Conservation (phyloP, 2,888 invertebrate genomes). For the Pachydiplax longipennis region DNA sequence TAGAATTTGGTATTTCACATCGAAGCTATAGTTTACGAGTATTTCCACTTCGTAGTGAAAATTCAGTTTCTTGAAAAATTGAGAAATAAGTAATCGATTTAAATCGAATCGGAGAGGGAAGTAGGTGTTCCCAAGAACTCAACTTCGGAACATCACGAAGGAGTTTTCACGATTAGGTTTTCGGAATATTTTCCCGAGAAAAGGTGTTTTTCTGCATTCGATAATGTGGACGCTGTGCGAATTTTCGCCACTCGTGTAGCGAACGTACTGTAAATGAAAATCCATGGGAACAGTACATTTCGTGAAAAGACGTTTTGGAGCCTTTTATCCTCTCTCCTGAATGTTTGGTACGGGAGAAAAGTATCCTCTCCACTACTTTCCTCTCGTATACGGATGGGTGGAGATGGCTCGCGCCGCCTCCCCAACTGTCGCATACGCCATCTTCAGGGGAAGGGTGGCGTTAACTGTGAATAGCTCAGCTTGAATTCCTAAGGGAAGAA, state of each 20-base stretch:
- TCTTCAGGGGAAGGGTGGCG: background rate
- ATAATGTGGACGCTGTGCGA: background rate
- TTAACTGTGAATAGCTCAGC: background rate
- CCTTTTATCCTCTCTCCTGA: background rate
- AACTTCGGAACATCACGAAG: too few species aligned
- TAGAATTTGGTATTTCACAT: too few species aligned
- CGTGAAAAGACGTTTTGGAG: background rate
- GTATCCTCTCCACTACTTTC: background rate
- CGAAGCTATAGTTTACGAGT: too few species aligned
- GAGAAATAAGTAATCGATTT: too few species aligned
- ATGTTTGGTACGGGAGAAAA: background rate
- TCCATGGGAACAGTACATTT: background rate
- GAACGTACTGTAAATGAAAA: background rate
- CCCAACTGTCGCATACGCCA: background rate
- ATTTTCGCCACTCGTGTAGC: background rate
- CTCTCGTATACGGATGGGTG: background rate
- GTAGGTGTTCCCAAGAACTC: too few species aligned
- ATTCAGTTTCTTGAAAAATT: too few species aligned
- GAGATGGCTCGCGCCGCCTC: background rate
- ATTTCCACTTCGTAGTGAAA: too few species aligned
- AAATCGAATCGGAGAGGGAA: too few species aligned
- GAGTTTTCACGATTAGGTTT: too few species aligned
- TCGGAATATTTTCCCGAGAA: too few species aligned
- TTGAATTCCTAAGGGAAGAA: background rate
- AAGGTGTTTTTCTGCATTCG: too few species aligned